phyloP scores from a whole-genome alignment of 2,888 invertebrate species.

The Rhimphoctona megacephalus region DNA sequence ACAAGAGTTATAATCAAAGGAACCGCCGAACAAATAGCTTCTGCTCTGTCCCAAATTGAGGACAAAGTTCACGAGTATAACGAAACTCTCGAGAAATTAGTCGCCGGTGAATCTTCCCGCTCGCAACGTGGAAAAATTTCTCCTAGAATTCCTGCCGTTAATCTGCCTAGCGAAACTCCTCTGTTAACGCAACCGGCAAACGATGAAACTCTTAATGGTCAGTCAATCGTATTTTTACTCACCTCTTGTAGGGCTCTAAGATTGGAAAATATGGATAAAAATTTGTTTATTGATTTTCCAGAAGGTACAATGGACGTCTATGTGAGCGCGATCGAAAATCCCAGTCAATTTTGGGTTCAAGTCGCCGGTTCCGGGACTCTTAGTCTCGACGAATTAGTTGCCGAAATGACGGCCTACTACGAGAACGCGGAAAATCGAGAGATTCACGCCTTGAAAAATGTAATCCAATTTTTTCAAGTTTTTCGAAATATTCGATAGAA shows the following conservation, averaged over 20 bases:
- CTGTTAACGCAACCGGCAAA: constrained; percentile 26
- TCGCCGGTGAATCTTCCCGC: constrained; percentile 69
- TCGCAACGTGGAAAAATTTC: constrained; percentile 74
- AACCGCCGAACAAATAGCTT: constrained; percentile 90
- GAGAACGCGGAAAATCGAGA: constrained; percentile 88
- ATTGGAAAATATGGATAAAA: background rate
- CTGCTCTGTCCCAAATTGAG: constrained; percentile 90
- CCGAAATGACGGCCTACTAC: constrained; percentile 94
- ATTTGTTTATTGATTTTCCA: constrained; percentile 53
- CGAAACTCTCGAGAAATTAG: constrained; percentile 68
- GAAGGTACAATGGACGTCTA: constrained; percentile 92
- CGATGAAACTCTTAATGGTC: constrained; percentile 66
- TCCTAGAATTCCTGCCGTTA: constrained; percentile 63
- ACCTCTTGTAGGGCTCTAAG: background rate
- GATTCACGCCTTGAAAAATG: constrained; percentile 85
- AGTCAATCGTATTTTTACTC: background rate
- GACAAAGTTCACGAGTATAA: constrained; percentile 87
- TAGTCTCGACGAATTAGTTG: constrained; percentile 92
- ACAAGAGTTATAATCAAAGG: constrained; percentile 87
- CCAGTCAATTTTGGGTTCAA: constrained; percentile 94
- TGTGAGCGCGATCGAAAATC: constrained; percentile 93
- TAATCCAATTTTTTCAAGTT: constrained; percentile 70
- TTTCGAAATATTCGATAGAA: background rate
- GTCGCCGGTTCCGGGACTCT: constrained; percentile 91
- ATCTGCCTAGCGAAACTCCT: constrained; percentile 54